A percentile compares a stretch with the other conserved stretches of the same genome.
phyloP scores from a whole-genome alignment of 2,888 invertebrate genomes.

The Linnaemya tessellans region DNA sequence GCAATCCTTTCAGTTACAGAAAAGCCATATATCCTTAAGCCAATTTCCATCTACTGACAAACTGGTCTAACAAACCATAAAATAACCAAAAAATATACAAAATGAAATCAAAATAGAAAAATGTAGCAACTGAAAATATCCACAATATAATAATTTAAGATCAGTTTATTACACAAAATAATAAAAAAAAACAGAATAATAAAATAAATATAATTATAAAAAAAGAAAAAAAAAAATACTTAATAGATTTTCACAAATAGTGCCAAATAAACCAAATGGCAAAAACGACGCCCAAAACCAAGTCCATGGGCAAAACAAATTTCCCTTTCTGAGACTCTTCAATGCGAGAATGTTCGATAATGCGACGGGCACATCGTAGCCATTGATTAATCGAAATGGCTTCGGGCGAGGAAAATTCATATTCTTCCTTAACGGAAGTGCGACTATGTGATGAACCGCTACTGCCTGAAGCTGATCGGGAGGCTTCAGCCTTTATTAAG shows the following conservation, averaged over 20 bases:
- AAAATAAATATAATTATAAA: conserved; percentile 40
- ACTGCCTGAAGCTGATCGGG: background rate
- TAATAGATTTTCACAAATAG: conserved; percentile 76
- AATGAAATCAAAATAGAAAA: conserved; percentile 6
- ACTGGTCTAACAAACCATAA: conserved; percentile 59
- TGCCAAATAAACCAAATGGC: conserved; percentile 81
- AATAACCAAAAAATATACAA: conserved; percentile 26
- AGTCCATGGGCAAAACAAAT: conserved; percentile 80
- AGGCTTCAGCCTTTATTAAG: conserved; percentile 72
- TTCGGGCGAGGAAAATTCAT: conserved; percentile 78
- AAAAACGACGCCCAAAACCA: conserved; percentile 77
- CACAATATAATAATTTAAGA: conserved; percentile 54
- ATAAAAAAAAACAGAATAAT: background rate
- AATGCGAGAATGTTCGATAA: conserved; percentile 77
- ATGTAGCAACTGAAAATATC: background rate
- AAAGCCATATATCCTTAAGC: background rate
- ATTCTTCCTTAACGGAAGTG: conserved; percentile 76
- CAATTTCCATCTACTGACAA: conserved; percentile 14
- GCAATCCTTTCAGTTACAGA: background rate
- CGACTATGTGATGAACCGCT: background rate
- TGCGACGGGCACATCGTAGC: conserved; percentile 78
- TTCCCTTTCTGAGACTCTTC: conserved; percentile 77
- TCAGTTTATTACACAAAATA: conserved; percentile 40
- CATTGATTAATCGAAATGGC: conserved; percentile 79
- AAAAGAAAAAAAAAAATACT: background rate